phyloP scores from a whole-genome alignment of 2,797 vertebrate species.

The Sebastes paucispinis region DNA sequence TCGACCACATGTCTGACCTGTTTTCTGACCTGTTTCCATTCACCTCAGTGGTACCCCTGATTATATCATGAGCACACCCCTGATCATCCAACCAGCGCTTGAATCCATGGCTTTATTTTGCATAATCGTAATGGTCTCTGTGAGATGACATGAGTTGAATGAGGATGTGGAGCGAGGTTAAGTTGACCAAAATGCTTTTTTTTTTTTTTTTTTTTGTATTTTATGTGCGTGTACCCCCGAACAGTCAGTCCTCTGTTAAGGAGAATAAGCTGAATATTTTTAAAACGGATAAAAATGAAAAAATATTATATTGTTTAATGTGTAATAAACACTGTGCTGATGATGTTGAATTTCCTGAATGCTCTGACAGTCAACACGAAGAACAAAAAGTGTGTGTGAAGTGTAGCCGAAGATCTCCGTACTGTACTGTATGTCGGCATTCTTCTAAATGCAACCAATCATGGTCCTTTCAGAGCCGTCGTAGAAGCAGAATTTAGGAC shows the following conservation, averaged over 20 bases:
- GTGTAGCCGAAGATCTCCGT: slow-evolving; percentile 60
- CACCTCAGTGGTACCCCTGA: slow-evolving; percentile 50
- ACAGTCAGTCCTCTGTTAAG: slow-evolving; percentile 74
- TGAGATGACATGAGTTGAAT: slow-evolving; percentile 82
- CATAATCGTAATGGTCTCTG: slow-evolving; percentile 85
- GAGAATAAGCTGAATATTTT: slow-evolving; percentile 85
- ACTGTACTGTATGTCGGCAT: slow-evolving; percentile 62
- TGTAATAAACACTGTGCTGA: slow-evolving; percentile 81
- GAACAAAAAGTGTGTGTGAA: slow-evolving; percentile 71
- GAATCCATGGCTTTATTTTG: slow-evolving; percentile 83
- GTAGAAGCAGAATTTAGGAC: slow-evolving; percentile 22
- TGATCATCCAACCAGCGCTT: slow-evolving; percentile 64
- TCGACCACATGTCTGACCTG: neutral
- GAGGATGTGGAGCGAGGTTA: slow-evolving; percentile 73
- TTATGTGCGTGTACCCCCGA: slow-evolving; percentile 68
- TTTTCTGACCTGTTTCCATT: slow-evolving; percentile 46
- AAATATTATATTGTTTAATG: slow-evolving; percentile 80
- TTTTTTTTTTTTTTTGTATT: slow-evolving; percentile 27
- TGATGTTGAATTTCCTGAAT: slow-evolving; percentile 78
- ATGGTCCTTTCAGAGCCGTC: slow-evolving; percentile 37
- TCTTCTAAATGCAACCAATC: slow-evolving; percentile 72
- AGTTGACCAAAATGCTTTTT: slow-evolving; percentile 78
- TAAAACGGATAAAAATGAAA: slow-evolving; percentile 72
- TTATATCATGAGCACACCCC: slow-evolving; percentile 57
- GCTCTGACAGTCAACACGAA: slow-evolving; percentile 72